Evolutionary conservation across 2,888 invertebrate genomes (phyloP).

Genomic region (Tetropium fuscum): DNA sequence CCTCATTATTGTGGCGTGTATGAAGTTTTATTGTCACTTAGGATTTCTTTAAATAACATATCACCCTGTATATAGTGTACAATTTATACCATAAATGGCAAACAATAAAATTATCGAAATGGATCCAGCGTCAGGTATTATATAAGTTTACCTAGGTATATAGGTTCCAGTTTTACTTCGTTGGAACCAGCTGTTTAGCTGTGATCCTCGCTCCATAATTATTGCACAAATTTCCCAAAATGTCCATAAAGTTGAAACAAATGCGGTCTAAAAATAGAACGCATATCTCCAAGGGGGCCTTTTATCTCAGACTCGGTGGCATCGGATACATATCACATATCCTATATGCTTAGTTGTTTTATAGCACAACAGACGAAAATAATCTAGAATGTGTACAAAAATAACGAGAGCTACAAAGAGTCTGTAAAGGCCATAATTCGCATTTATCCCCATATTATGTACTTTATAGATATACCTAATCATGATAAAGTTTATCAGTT

Average conservation of each 20-base stretch:
- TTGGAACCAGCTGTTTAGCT: not conserved
- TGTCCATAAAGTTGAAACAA: slow-evolving; percentile 34
- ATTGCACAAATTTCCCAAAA: slow-evolving; percentile 38
- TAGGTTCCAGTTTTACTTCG: no score
- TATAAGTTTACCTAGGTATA: no score
- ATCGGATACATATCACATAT: slow-evolving; percentile 3
- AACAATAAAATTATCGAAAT: no score
- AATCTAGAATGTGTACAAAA: slow-evolving; percentile 16
- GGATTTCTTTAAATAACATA: no score
- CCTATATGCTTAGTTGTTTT: slow-evolving; percentile 10
- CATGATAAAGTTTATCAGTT: slow-evolving; percentile 25
- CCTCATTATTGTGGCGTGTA: no score
- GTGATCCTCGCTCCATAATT: not conserved
- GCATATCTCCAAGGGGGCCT: slow-evolving; percentile 39
- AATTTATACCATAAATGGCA: no score
- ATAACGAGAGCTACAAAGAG: slow-evolving; percentile 7
- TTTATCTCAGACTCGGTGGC: slow-evolving; percentile 28
- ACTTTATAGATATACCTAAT: slow-evolving; percentile 29
- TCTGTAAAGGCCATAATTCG: not conserved
- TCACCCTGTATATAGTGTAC: no score
- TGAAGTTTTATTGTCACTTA: no score
- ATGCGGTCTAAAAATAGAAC: slow-evolving; percentile 39
- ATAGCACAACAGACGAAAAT: slow-evolving; percentile 4
- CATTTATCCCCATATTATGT: slow-evolving; percentile 18
- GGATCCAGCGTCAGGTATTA: no score